Evolutionary conservation across 37 sponge, comb jelly and placozoan genomes (phyloP), one percentile per base, ranked within the genome.

Genomic region (Halisarca cf. caerulea): DNA sequence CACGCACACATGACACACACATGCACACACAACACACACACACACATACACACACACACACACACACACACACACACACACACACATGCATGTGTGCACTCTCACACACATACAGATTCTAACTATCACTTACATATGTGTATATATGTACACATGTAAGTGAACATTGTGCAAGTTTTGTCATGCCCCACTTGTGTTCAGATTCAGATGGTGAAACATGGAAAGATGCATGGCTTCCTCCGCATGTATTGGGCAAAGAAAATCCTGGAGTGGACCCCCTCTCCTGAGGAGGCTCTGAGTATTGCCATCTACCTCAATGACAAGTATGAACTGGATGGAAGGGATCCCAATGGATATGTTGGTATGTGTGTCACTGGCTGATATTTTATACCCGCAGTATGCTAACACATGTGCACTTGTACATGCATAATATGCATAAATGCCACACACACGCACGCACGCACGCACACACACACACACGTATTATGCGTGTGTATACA

Each of bases 191-290:
- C 6, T 11, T 14, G 9, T 47, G 9, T 47, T 6, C 51, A 91
- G 78, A 47, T 91, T 28, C 88, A 91, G 60, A 78, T 91, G 85
- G 87, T 82, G 17, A 32, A 30, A 32, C 82, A 84, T 32, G 92
- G 92, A 3, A 91, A 91, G 78, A 91, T 91, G 92, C 92, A 91
- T 73, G 92, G 92, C 36, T 91, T 66, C 83, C 34, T 91, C 68
- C 60, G 92, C 38, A 87, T 91, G 92, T 91, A 91, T 66, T 91
- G 92, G 92, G 92, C 88, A 24, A 91, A 91, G 82, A 91, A 87
- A 85, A 87, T 91, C 42, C 83, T 91, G 11, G 92, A 91, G 83
- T 91, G 92, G 92, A 73, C 85, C 8, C 28, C 57, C 14, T 73
- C 64, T n/a, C 85, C 88, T 58, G 78, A 84, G 25, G 75, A 87